Conservation (phyloP, 2,888 invertebrate species). For the Mylabris sibirica region DNA sequence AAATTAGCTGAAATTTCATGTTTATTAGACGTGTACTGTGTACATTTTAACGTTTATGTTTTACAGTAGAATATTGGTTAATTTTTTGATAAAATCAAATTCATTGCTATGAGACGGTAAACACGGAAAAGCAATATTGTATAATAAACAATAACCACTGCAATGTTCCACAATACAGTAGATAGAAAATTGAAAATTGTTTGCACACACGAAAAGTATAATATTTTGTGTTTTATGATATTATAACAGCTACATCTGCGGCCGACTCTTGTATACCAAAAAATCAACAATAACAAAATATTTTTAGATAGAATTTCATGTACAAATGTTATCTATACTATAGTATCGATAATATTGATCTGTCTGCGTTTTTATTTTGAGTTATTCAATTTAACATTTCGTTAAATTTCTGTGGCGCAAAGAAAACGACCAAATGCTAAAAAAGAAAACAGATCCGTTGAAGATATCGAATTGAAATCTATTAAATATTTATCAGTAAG, state of each 20-base stretch:
- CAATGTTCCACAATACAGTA: slow-evolving; percentile 27
- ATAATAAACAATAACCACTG: slow-evolving; percentile 35
- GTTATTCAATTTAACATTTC: background rate
- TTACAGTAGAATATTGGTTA: background rate
- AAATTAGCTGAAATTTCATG: no score
- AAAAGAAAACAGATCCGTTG: slow-evolving; percentile 3
- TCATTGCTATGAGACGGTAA: slow-evolving; percentile 22
- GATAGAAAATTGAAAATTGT: slow-evolving; percentile 42
- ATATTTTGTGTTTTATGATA: slow-evolving; percentile 40
- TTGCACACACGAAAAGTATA: slow-evolving; percentile 39
- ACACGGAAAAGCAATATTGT: slow-evolving; percentile 21
- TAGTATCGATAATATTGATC: no score
- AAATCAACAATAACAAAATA: background rate
- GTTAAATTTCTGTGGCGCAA: no score
- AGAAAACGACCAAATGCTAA: background rate
- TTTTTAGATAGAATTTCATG: slow-evolving; percentile 10
- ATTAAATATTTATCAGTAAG: slow-evolving; percentile 23
- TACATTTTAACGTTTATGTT: no score
- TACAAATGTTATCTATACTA: slow-evolving; percentile 18
- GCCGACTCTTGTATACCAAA: slow-evolving; percentile 29
- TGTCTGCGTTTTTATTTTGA: background rate
- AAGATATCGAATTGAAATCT: slow-evolving; percentile 12
- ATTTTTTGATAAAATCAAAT: background rate
- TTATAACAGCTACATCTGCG: slow-evolving; percentile 41
- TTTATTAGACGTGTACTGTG: no score